Percentiles rank a stretch among this genome's conserved stretches.
These are phyloP conservation scores for Pseudomugil tenellus DNA, from an alignment of 2,797 vertebrate genomes.

Conservation along the genomic window DNA sequence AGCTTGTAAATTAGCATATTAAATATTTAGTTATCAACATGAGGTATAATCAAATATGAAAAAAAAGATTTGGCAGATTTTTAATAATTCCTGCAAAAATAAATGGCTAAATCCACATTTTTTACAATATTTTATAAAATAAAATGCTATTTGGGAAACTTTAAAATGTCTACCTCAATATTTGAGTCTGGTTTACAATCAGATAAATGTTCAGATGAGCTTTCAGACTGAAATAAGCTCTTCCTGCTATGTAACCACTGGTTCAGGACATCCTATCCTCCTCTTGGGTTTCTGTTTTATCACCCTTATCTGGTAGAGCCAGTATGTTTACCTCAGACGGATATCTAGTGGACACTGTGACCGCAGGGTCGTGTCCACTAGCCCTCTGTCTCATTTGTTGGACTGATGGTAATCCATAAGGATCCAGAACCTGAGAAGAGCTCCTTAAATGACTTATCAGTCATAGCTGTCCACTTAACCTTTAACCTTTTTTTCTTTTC, in stretches of 20 bases:
- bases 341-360: conserved; percentile 25
- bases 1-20: too few relatives aligned
- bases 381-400: conserved; percentile 3
- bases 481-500: too few relatives aligned
- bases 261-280: conserved; percentile 32
- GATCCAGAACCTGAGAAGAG: neutral
- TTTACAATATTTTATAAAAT: neutral
- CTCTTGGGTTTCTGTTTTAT: conserved; percentile 68
- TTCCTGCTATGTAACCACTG: conserved; percentile 33
- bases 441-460: too few relatives aligned
- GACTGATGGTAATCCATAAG: neutral
- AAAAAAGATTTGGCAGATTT: neutral
- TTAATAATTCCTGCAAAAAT: too few relatives aligned
- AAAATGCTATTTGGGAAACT: neutral
- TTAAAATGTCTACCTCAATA: too few relatives aligned
- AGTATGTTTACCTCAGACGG: conserved; percentile 30
- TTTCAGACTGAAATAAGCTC: conserved; percentile 19
- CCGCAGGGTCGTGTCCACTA: neutral
- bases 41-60: neutral
- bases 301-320: conserved; percentile 22
- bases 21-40: too few relatives aligned
- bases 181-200: too few relatives aligned
- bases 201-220: neutral
- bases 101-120: too few relatives aligned
- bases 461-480: neutral